These are phyloP conservation scores for Morus bassanus DNA, from an alignment of 2,797 vertebrate genomes.

Conservation along the genomic window DNA sequence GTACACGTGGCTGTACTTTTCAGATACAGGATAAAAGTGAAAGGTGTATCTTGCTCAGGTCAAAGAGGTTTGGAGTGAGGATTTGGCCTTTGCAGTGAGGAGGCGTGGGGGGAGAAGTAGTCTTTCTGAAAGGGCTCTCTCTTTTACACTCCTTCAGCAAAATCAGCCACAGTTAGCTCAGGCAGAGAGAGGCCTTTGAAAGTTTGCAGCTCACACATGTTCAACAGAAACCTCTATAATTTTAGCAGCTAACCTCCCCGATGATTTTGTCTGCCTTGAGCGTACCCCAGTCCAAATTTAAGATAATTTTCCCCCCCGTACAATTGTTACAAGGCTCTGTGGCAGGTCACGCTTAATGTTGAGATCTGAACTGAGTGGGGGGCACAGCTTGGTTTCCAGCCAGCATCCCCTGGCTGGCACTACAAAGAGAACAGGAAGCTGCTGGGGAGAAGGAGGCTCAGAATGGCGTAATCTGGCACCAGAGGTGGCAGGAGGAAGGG, in stretches of 20 bases:
- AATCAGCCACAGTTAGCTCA: background rate
- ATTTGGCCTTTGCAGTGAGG: background rate
- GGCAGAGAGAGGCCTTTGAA: background rate
- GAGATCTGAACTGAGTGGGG: background rate
- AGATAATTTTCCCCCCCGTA: rapidly evolving
- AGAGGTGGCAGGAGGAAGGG: background rate
- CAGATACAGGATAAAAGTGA: background rate
- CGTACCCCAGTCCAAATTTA: background rate
- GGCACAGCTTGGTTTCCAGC: background rate
- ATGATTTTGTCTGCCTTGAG: background rate
- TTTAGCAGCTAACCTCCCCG: background rate
- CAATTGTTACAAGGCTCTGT: background rate
- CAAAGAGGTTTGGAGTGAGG: background rate
- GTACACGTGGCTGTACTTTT: rapidly evolving
- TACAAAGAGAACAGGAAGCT: background rate
- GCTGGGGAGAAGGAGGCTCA: background rate
- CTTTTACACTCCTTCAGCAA: background rate
- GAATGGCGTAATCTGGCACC: background rate
- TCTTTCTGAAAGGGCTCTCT: conserved; percentile 11
- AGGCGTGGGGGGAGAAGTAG: background rate
- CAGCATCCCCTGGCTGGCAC: background rate
- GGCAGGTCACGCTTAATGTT: background rate
- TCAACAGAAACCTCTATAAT: background rate
- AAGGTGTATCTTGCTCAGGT: background rate
- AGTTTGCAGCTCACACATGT: background rate